Base-by-base conservation (phyloP, 2,797 vertebrate genomes). In the Girardinus metallicus region DNA sequence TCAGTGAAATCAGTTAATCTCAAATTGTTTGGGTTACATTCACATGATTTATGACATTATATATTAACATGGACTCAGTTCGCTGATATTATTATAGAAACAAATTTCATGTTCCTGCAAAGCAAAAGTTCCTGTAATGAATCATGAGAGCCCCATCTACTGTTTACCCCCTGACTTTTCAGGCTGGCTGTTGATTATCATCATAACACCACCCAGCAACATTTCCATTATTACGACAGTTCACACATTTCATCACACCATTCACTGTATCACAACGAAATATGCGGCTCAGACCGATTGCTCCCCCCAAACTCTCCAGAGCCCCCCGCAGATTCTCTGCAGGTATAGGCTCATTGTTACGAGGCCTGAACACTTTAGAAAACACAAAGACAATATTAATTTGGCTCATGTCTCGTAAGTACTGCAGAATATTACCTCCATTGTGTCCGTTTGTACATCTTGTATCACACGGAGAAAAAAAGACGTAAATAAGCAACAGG, bases 261-360 rank as follows among this genome's bases (percentile, higher is more conserved):
- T 18, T 6, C 47, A 4, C 12, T 0, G 1, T 0, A 39, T 66
- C 62, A 39, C 62, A 66, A 21, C 62, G 62, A 66, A 66, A 66
- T 36, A 66, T 23, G 31, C 4, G 1, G 4, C 13, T n/a, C 16
- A 39, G 18, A 66, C 36, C 8, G 18, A 66, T 66, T 5, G 18
- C 0, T 21, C 1, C 4, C 18, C 62, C 62, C 62, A 66, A 9
- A 6, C 1, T 34, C 21, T 0, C 39, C 18, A 66, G 36, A 39
- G 21, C 34, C 0, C 1, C 9, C 8, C 12, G 16, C 3, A 1
- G 8, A 0, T 21, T 0, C 15, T 62, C 31, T 34, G 5, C 0
- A 31, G 29, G 1, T 15, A 16, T 0, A 21, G 29, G 0, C n/a
- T n/a, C 1, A 5, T 62, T 16, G 0, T 5, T 16, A 44, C 2